phyloP scores from a whole-genome alignment of 2,797 vertebrate genomes.

The Intellagama lesueurii region DNA sequence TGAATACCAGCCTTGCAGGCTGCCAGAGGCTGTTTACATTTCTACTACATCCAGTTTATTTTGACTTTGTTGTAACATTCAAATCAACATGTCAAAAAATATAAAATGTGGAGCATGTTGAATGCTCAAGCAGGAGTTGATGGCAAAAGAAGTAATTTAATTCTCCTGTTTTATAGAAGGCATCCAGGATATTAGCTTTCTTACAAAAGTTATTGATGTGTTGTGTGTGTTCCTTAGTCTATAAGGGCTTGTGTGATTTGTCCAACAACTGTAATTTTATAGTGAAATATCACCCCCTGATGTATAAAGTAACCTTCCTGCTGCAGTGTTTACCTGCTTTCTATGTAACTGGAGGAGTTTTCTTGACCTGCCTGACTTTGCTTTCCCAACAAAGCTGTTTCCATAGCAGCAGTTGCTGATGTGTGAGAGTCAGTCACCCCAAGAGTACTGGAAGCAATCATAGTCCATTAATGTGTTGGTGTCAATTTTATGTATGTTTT shows the following conservation, averaged over 20 bases:
- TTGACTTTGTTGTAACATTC: neutral
- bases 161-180: neutral
- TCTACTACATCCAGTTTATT: neutral
- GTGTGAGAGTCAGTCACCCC: neutral
- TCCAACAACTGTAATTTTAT: constrained; percentile 18
- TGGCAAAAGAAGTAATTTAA: neutral
- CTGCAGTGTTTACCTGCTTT: neutral
- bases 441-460: neutral
- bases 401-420: neutral
- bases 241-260: constrained; percentile 24
- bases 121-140: neutral
- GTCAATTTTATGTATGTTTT: neutral
- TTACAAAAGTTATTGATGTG: neutral
- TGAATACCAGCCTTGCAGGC: neutral
- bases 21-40: neutral
- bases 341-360: neutral
- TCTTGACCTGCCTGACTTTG: constrained; percentile 29
- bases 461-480: neutral
- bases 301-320: neutral
- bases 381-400: constrained; percentile 1
- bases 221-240: neutral
- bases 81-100: neutral
- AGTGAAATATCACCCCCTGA: neutral
- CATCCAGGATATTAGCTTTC: neutral
- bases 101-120: neutral